These are phyloP conservation scores for Amphipyra berbera DNA, from an alignment of 2,888 invertebrate genomes.

Conservation along the genomic window DNA sequence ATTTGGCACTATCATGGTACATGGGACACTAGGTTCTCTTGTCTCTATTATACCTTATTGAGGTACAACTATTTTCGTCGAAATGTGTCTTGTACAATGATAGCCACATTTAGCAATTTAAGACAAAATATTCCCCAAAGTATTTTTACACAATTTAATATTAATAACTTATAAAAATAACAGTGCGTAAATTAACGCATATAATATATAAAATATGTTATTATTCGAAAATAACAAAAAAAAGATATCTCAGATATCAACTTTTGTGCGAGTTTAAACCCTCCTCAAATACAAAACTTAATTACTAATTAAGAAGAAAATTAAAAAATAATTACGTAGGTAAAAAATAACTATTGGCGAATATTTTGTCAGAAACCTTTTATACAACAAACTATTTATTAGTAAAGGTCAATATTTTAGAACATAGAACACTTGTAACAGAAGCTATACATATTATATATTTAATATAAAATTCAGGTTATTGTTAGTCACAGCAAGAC, in stretches of 20 bases:
- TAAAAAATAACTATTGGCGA: conserved; percentile 1
- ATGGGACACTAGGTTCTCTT: conserved; percentile 1
- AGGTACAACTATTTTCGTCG: not conserved
- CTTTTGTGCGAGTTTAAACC: conserved; percentile 23
- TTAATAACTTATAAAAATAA: conserved; percentile 6
- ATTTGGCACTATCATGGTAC: conserved; percentile 27
- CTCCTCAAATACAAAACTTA: conserved; percentile 19
- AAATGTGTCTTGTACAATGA: conserved; percentile 31
- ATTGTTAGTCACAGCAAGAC: conserved; percentile 27
- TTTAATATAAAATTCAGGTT: conserved; percentile 5
- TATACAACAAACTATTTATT: conserved; percentile 13
- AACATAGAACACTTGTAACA: conserved; percentile 31
- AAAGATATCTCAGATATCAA: conserved; percentile 6
- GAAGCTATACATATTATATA: conserved; percentile 7
- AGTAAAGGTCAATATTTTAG: conserved; percentile 27
- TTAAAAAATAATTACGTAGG: not conserved
- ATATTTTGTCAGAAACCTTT: conserved; percentile 37
- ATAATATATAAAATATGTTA: not conserved
- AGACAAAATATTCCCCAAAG: conserved; percentile 32
- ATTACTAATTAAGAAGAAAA: conserved; percentile 3
- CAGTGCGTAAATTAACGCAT: conserved; percentile 5
- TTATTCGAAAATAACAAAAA: conserved; percentile 18
- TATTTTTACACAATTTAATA: conserved; percentile 8
- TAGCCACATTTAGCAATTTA: conserved; percentile 16
- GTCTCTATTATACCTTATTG: not conserved